Evolutionary conservation across 1,140 invertebrate species (phyloP).

Genomic region (Monochamus saltuarius): DNA sequence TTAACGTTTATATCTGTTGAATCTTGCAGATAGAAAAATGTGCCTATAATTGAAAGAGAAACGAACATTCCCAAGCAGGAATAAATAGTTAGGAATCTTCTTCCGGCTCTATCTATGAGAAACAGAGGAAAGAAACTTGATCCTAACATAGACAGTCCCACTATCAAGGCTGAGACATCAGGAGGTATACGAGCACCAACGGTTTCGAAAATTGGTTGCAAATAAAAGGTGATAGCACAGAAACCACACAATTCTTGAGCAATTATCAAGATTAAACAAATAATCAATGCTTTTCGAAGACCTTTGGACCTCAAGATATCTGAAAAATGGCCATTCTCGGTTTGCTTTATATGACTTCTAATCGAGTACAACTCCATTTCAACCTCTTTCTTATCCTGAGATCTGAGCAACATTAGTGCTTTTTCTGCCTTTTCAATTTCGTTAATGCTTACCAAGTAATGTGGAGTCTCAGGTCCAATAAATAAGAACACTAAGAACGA

Average conservation of each 20-base stretch:
- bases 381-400: constrained; percentile 46
- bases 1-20: constrained; percentile 39
- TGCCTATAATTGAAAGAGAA: constrained; percentile 57
- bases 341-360: constrained; percentile 5
- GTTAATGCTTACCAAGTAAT: constrained; percentile 63
- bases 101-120: constrained; percentile 69
- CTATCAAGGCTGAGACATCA: constrained; percentile 67
- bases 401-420: constrained; percentile 64
- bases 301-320: constrained; percentile 53
- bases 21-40: constrained; percentile 63
- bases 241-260: constrained; percentile 78
- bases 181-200: constrained; percentile 58
- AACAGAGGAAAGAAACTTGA: constrained; percentile 61
- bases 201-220: constrained; percentile 67
- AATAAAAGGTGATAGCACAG: constrained; percentile 79
- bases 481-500: constrained; percentile 57
- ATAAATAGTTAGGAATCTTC: constrained; percentile 64
- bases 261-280: constrained; percentile 67
- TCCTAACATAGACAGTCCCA: constrained; percentile 64
- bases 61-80: constrained; percentile 58
- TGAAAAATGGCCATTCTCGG: constrained; percentile 17
- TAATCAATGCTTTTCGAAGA: constrained; percentile 65
- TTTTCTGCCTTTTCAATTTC: constrained; percentile 61
- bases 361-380: constrained; percentile 8
- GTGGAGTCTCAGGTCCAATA: constrained; percentile 73